Percentiles rank a stretch among this genome's conserved stretches.
Evolutionary conservation across 2,888 invertebrate genomes (phyloP).

Genomic region (Eledone cirrhosa): DNA sequence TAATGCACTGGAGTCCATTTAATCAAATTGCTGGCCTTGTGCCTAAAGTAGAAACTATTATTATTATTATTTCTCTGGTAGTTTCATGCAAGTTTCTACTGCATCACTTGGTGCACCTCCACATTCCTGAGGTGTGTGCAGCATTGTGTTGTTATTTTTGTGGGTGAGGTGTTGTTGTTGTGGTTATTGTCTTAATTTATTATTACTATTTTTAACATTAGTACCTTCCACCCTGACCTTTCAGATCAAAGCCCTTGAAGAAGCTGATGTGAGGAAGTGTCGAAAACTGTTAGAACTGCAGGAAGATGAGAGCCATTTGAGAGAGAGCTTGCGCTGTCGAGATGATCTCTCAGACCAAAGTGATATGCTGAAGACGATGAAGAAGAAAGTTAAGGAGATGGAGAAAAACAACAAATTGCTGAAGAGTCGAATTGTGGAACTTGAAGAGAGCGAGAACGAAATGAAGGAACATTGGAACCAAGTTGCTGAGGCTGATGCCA

Average conservation of each 20-base stretch:
- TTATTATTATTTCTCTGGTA: no score
- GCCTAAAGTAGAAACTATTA: no score
- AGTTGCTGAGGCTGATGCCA: conserved; percentile 56
- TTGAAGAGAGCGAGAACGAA: conserved; percentile 56
- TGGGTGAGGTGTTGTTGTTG: not conserved
- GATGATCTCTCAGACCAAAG: conserved; percentile 31
- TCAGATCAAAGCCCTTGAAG: conserved; percentile 55
- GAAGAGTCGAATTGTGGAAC: conserved; percentile 48
- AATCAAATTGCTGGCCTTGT: no score
- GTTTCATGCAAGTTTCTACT: no score
- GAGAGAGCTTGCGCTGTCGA: conserved; percentile 35
- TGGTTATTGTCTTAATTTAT: not conserved
- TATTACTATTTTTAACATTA: no score
- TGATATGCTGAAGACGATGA: conserved; percentile 42
- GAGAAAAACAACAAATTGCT: conserved; percentile 49
- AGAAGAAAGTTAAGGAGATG: conserved; percentile 45
- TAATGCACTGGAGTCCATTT: no score
- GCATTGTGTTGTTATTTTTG: no score
- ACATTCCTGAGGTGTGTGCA: no score
- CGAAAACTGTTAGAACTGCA: conserved; percentile 52
- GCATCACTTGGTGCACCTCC: no score
- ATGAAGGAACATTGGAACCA: conserved; percentile 56
- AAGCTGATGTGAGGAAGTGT: conserved; percentile 47
- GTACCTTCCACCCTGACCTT: conserved; percentile 27
- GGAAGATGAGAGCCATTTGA: conserved; percentile 46